Evolutionary conservation across 2,888 invertebrate genomes (phyloP), one percentile per base, ranked within the genome.

Genomic region (Polietes domitor): DNA sequence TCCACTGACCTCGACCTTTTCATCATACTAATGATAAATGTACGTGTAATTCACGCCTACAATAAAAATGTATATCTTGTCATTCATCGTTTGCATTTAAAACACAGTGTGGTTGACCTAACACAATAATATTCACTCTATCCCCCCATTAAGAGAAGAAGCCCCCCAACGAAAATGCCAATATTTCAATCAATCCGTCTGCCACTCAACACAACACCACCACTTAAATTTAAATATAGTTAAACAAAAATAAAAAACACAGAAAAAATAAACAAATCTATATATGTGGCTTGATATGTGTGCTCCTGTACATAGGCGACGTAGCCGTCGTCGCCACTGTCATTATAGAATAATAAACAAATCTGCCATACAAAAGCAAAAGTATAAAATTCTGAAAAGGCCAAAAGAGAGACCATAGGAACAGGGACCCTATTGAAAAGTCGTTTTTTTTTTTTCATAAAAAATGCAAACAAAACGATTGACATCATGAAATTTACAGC

Each of bases 131-230:
- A 41, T 41, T 41, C 41, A 65, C n/a, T 21, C 17, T 37, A 50
- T 43, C 37, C n/a, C 65, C 19, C 65, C 24, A 55, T 24, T 32
- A 28, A 61, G 26, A 10, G 12, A 26, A 12, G 28, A 26, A 61
- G 6, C 26, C 15, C n/a, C n/a, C 21, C 43, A 43, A 55, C 24
- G 4, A 43, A 21, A 68, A 43, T 68, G 65, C 43, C 65, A 68
- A 68, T 68, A 68, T 37, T 43, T 68, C 65, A 68, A 68, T 68
- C 65, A 68, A 41, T 43, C 43, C 10, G 43, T 41, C 65, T 43
- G 65, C 12, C 28, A 63, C 32, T 63, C 37, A 37, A 32, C 32
- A 32, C 32, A 32, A 1, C 65, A 68, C 32, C 24, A 68, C 15
- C 43, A 68, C 65, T 68, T 41, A 68, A 68, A 21, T 43, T 68